A percentile compares a stretch with the other conserved stretches of the same genome.
Evolutionary conservation across 2,797 vertebrate species (phyloP).

Genomic region (Acanthurus leucopareius): DNA sequence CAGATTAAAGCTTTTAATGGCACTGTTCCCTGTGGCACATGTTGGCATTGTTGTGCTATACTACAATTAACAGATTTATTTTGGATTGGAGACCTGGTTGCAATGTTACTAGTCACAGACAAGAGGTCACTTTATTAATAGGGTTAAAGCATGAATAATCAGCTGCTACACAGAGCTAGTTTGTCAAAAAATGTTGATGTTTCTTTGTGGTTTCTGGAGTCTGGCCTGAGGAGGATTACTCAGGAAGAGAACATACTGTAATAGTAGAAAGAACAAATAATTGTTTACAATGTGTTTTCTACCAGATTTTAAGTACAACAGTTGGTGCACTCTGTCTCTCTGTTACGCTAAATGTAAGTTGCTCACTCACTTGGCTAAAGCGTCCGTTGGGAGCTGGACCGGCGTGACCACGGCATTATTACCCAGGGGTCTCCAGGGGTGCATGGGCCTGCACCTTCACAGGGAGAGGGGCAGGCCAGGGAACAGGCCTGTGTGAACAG

Average conservation of each 20-base stretch:
- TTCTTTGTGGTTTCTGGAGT: constrained; percentile 14
- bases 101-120: constrained; percentile 11
- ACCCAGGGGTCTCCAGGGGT: constrained; percentile 78
- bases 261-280: neutral
- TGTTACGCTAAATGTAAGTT: constrained; percentile 56
- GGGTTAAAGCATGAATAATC: neutral
- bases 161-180: constrained; percentile 10
- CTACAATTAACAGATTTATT: constrained; percentile 26
- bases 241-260: constrained; percentile 26
- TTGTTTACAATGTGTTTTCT: constrained; percentile 9
- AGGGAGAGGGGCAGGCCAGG: constrained; percentile 68
- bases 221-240: constrained; percentile 33
- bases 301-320: constrained; percentile 5
- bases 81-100: constrained; percentile 7
- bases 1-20: constrained; percentile 24
- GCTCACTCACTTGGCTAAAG: constrained; percentile 59
- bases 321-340: constrained; percentile 29
- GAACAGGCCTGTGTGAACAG: constrained; percentile 84
- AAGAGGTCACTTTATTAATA: constrained; percentile 9
- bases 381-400: constrained; percentile 64
- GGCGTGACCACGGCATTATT: constrained; percentile 79
- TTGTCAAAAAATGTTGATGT: constrained; percentile 16
- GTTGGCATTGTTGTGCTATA: constrained; percentile 2
- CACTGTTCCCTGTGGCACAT: neutral
- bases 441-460: constrained; percentile 69